A percentile compares a stretch with the other conserved stretches of the same genome.
phyloP scores from a whole-genome alignment of 2,113 vertebrate genomes.

The Myotis yumanensis region DNA sequence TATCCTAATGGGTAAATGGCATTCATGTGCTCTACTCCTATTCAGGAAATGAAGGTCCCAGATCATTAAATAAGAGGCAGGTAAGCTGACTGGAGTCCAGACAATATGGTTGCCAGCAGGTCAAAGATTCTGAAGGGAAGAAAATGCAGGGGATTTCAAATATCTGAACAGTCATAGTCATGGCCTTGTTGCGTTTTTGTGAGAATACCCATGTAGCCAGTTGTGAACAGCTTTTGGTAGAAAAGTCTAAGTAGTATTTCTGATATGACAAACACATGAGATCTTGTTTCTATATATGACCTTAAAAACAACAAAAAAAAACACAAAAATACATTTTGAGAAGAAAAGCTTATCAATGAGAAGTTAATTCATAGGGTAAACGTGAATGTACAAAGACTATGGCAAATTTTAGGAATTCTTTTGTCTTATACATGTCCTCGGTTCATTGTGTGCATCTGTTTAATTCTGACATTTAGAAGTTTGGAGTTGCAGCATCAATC shows the following conservation, averaged over 20 bases:
- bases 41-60: slow-evolving; percentile 17
- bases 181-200: neutral
- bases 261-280: neutral
- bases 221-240: neutral
- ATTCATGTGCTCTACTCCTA: neutral
- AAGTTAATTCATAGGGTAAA: neutral
- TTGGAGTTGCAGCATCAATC: neutral
- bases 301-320: neutral
- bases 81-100: neutral
- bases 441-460: neutral
- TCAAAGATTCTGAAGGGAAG: neutral
- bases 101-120: neutral
- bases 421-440: neutral
- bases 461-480: neutral
- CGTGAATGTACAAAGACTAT: neutral
- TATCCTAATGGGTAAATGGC: slow-evolving; percentile 27
- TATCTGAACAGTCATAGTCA: neutral
- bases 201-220: neutral
- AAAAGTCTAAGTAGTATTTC: neutral
- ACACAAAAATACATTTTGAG: neutral
- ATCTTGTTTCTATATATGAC: neutral
- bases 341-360: neutral
- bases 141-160: neutral
- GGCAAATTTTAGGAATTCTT: neutral
- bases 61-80: neutral